These are phyloP conservation scores for Alectura lathami DNA, from an alignment of 2,113 vertebrate genomes.

Conservation along the genomic window DNA sequence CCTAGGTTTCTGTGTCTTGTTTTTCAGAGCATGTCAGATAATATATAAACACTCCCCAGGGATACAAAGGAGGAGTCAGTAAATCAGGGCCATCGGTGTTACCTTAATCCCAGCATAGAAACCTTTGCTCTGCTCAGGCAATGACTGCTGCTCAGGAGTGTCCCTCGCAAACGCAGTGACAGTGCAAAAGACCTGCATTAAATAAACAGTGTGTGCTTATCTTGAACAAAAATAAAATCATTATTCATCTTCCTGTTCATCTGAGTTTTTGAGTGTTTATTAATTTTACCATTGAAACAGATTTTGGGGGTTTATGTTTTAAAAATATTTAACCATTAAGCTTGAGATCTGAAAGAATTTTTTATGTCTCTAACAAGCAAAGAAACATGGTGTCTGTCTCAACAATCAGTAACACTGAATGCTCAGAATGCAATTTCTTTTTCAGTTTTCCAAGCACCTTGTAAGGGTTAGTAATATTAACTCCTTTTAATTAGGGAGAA, in stretches of 20 bases:
- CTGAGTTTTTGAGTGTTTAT: background rate
- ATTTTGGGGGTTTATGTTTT: background rate
- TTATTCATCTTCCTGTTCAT: background rate
- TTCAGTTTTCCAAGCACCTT: background rate
- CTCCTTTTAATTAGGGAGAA: background rate
- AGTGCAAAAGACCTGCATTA: slow-evolving; percentile 79
- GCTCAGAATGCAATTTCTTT: background rate
- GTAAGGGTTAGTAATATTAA: background rate
- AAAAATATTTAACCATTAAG: background rate
- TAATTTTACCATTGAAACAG: background rate
- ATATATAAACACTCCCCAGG: slow-evolving; percentile 39
- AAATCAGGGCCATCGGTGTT: slow-evolving; percentile 8
- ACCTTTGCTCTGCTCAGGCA: slow-evolving; percentile 77
- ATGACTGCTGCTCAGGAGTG: slow-evolving; percentile 68
- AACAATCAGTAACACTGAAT: background rate
- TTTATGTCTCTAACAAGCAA: background rate
- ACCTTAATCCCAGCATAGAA: slow-evolving; percentile 88
- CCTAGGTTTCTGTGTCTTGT: background rate
- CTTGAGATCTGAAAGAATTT: background rate
- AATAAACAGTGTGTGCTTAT: slow-evolving; percentile 4
- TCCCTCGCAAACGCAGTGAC: slow-evolving; percentile 75
- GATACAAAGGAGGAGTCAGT: background rate
- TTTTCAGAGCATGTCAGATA: slow-evolving; percentile 46
- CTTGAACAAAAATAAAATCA: background rate
- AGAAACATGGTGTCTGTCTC: background rate